phyloP scores from a whole-genome alignment of 2,113 vertebrate species.

The Ptychochromis oligacanthus region DNA sequence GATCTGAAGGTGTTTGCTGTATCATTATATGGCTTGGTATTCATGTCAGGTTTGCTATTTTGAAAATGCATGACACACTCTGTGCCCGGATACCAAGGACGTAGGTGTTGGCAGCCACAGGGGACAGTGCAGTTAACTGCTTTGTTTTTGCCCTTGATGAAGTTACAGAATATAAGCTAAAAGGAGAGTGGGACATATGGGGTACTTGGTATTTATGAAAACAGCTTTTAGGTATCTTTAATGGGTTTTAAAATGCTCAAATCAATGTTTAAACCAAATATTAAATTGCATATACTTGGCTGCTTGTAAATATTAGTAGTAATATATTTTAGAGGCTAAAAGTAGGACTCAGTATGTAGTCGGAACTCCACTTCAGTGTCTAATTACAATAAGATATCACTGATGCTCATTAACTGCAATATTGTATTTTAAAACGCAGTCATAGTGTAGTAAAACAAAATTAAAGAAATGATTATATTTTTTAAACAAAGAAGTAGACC shows the following conservation, averaged over 20 bases:
- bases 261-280: neutral
- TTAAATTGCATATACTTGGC: neutral
- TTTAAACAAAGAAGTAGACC: neutral
- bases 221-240: neutral
- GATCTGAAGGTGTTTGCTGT: constrained; percentile 60
- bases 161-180: constrained; percentile 43
- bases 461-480: neutral
- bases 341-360: neutral
- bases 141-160: constrained; percentile 70
- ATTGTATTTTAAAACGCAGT: neutral
- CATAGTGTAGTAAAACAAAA: neutral
- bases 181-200: constrained; percentile 8
- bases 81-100: constrained; percentile 65
- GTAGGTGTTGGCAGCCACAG: constrained; percentile 65
- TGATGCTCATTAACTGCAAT: too few relatives aligned
- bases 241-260: neutral
- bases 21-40: constrained; percentile 70
- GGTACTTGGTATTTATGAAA: neutral
- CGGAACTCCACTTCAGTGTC: too few relatives aligned
- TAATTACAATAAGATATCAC: too few relatives aligned
- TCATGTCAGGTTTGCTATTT: constrained; percentile 69
- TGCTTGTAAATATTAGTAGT: neutral
- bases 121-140: constrained; percentile 66
- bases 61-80: constrained; percentile 71
- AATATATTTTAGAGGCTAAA: neutral